Evolutionary conservation across 2,797 vertebrate species (phyloP).

Genomic region (Phaenicophaeus curvirostris): DNA sequence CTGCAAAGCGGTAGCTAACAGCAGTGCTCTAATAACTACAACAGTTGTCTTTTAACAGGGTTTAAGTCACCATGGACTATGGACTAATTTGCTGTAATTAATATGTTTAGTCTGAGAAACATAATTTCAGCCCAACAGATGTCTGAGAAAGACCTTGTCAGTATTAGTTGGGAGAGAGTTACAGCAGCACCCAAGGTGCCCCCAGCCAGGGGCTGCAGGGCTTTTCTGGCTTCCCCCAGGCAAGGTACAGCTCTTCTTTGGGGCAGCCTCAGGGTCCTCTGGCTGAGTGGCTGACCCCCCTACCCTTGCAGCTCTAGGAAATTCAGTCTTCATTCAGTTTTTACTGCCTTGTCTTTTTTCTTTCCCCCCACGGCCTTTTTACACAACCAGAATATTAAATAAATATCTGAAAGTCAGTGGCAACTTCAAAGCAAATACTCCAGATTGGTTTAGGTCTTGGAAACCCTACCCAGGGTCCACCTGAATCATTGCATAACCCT

Average conservation of each 20-base stretch:
- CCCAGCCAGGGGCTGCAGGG: not conserved
- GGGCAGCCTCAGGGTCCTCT: not conserved
- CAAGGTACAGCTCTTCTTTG: not conserved
- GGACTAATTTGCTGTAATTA: conserved; percentile 64
- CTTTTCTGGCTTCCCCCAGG: not conserved
- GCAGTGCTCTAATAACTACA: not conserved
- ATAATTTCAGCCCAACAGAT: conserved; percentile 3
- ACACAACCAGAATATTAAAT: not conserved
- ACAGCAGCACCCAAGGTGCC: not conserved
- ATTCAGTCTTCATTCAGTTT: not conserved
- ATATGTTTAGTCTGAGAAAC: conserved; percentile 60
- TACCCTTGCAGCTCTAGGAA: not conserved
- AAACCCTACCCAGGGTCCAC: not conserved
- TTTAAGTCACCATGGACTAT: not conserved
- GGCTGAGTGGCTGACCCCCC: not conserved
- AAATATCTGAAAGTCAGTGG: not conserved
- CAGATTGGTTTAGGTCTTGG: not conserved
- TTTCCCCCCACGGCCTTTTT: not conserved
- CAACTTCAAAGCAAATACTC: not conserved
- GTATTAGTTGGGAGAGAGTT: conserved; percentile 12
- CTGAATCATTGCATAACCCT: not conserved
- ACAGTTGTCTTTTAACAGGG: conserved; percentile 2
- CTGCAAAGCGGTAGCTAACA: conserved; percentile 1
- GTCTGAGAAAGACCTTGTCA: not conserved
- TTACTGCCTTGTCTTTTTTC: not conserved